phyloP scores from a whole-genome alignment of 2,113 vertebrate genomes.

The Scomber japonicus region DNA sequence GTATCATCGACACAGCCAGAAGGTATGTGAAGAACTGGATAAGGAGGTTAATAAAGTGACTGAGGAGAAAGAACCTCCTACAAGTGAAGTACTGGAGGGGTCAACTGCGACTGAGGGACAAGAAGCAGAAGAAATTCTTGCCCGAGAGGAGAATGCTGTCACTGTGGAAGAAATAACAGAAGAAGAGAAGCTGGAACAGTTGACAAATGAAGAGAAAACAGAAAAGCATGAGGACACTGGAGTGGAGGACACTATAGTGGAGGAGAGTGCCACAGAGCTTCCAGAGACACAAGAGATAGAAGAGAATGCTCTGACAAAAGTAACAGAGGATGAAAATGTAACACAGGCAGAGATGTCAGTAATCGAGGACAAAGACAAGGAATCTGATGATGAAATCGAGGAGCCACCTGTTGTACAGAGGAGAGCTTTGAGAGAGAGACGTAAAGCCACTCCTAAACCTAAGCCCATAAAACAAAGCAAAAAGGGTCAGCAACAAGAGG shows the following conservation, averaged over 20 bases:
- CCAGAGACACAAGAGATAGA: not conserved
- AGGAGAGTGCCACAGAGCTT: not conserved
- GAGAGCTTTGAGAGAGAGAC: not conserved
- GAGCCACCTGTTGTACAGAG: constrained; percentile 15
- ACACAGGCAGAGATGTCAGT: not conserved
- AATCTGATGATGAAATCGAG: not conserved
- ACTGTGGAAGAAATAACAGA: not conserved
- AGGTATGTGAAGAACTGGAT: not conserved
- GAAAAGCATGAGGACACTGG: not conserved
- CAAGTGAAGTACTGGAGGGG: not conserved
- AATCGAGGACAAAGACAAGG: not conserved
- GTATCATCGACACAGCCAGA: not conserved
- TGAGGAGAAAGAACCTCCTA: not conserved
- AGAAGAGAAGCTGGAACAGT: not conserved
- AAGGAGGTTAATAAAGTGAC: not conserved
- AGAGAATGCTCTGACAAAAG: not conserved
- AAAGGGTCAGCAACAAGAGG: not conserved
- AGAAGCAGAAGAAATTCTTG: not conserved
- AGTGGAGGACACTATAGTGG: not conserved
- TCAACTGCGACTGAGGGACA: not conserved
- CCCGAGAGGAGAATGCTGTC: not conserved
- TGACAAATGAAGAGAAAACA: not conserved
- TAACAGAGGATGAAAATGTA: not conserved
- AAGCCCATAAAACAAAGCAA: not conserved
- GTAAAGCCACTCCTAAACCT: not conserved